These are phyloP conservation scores for Eptatretus burgeri DNA, from an alignment of 2,113 vertebrate genomes.

Conservation along the genomic window DNA sequence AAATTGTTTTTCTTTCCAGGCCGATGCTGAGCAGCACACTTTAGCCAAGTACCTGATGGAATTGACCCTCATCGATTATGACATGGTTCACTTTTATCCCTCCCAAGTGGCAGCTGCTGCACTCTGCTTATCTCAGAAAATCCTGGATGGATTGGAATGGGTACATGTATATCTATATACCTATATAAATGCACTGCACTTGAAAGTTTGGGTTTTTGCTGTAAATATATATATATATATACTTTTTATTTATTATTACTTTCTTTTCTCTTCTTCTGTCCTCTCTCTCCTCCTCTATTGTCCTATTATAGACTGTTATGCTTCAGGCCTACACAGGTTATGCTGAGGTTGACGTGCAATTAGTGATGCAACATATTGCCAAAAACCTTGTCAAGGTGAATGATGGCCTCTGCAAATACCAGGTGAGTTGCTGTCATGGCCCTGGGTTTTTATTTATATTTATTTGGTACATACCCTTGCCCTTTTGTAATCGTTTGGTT, in stretches of 20 bases:
- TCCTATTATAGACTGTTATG: slow-evolving; percentile 20
- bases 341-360: slow-evolving; percentile 20
- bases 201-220: background rate
- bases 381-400: slow-evolving; percentile 41
- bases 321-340: slow-evolving; percentile 31
- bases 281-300: background rate
- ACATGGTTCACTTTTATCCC: slow-evolving; percentile 38
- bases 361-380: slow-evolving; percentile 35
- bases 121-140: slow-evolving; percentile 30
- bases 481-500: no score
- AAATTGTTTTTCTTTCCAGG: slow-evolving; percentile 15
- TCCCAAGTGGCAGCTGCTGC: slow-evolving; percentile 35
- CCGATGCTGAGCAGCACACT: slow-evolving; percentile 25
- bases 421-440: slow-evolving; percentile 20
- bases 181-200: background rate
- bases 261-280: background rate
- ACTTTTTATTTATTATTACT: background rate
- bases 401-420: slow-evolving; percentile 19
- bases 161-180: slow-evolving; percentile 16
- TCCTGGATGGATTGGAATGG: slow-evolving; percentile 28
- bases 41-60: slow-evolving; percentile 49
- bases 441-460: background rate
- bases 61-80: slow-evolving; percentile 36
- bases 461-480: background rate
- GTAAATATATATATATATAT: background rate